Conservation (phyloP, 2,113 vertebrate genomes). For the Proteles cristata region DNA sequence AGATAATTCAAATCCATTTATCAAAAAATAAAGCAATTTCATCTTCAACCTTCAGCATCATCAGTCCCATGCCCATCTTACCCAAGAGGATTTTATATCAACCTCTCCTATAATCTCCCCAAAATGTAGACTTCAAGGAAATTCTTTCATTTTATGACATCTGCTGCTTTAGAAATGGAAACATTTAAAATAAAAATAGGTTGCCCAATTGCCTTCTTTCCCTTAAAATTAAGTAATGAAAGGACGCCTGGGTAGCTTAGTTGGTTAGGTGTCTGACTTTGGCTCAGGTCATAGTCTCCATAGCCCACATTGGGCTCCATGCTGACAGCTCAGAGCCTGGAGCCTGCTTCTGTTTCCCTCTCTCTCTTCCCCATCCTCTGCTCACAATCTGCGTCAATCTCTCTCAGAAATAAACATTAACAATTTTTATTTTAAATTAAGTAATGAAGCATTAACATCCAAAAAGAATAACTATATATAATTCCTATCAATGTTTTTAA, state of each 20-base stretch:
- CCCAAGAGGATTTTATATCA: neutral
- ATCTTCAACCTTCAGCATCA: neutral
- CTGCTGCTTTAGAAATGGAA: neutral
- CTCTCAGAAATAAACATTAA: too few species aligned
- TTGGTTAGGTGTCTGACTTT: too few species aligned
- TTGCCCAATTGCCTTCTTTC: neutral
- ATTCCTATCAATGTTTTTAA: neutral
- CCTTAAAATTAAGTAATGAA: neutral
- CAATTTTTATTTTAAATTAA: neutral
- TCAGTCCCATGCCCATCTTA: neutral
- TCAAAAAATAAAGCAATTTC: slow-evolving; percentile 4
- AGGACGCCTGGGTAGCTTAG: too few species aligned
- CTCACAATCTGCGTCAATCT: too few species aligned
- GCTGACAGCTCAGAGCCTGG: too few species aligned
- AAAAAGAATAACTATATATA: neutral
- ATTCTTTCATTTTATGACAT: neutral
- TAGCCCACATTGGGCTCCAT: too few species aligned
- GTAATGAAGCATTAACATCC: neutral
- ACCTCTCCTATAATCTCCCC: neutral
- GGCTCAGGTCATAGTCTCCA: too few species aligned
- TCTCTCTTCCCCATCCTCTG: too few species aligned
- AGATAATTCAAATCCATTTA: neutral
- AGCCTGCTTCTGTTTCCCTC: too few species aligned
- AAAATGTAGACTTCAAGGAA: neutral
- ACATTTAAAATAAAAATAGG: slow-evolving; percentile 21